A percentile compares a stretch with the other conserved stretches of the same genome.
Conservation (phyloP, 2,888 invertebrate species). For the Brachyopa scutellaris region DNA sequence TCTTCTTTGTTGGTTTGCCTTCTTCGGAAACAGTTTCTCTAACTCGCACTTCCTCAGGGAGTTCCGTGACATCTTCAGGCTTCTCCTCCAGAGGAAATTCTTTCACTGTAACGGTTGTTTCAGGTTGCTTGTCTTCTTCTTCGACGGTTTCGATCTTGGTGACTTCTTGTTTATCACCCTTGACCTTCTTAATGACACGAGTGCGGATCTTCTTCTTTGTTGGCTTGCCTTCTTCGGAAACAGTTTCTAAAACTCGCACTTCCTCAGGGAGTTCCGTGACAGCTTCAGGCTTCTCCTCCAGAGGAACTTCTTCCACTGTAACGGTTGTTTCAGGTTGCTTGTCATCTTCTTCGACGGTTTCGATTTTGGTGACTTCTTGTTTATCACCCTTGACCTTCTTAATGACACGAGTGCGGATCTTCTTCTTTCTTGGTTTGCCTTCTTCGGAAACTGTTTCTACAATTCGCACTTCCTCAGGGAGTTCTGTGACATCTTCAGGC, state of each 20-base stretch:
- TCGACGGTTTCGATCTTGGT: constrained; percentile 54
- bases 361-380: constrained; percentile 55
- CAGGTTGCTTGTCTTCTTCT: constrained; percentile 48
- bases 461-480: constrained; percentile 27
- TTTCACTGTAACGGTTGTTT: constrained; percentile 51
- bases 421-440: constrained; percentile 30
- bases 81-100: constrained; percentile 43
- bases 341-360: constrained; percentile 52
- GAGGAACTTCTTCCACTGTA: constrained; percentile 38
- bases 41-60: constrained; percentile 74
- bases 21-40: constrained; percentile 81
- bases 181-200: constrained; percentile 47
- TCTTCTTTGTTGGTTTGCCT: constrained; percentile 79
- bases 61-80: constrained; percentile 20
- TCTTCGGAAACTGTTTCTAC: constrained; percentile 20
- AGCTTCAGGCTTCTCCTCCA: constrained; percentile 38
- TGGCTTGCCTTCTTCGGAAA: constrained; percentile 46
- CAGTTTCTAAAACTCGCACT: constrained; percentile 21
- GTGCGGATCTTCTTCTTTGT: constrained; percentile 47
- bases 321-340: constrained; percentile 48
- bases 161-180: constrained; percentile 53
- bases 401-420: constrained; percentile 43
- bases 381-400: constrained; percentile 51
- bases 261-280: constrained; percentile 39
- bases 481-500: constrained; percentile 4